Base-by-base conservation (phyloP, 2,888 invertebrate species). In the Pollenia angustigena region DNA sequence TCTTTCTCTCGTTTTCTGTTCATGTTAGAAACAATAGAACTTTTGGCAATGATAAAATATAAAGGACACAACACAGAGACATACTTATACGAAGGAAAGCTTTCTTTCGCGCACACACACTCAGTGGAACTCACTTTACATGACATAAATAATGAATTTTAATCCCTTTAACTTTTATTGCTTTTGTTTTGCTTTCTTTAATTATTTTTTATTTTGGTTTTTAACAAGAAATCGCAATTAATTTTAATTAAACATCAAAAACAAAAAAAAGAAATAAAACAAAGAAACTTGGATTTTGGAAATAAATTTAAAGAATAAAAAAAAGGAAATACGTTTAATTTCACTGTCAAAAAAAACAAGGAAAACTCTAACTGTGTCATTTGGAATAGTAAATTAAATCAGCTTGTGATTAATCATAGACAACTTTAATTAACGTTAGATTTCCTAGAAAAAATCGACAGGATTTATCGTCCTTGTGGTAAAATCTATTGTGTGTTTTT, bases 111-210 rank as follows among this genome's bases (percentile, higher is more conserved):
- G 7, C 23, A 11, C 42, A n/a, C 11, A 56, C 14, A n/a, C 11
- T 12, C 4, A 56, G 18, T 10, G 9, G 4, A 6, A 54, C 4
- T 2, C 16, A 18, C 12, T 23, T 10, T 23, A 23, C 11, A 11
- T 56, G 56, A 56, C 56, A 56, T 56, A 56, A 56, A 56, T 56
- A 56, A 23, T 56, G 18, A 56, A 56, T 56, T 23, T 56, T 4
- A 56, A 23, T 56, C 10, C 23, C 0, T 56, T 23, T 1, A 56
- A 23, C 56, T 56, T 56, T 1, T 11, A 8, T 56, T 56, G 10
- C 52, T 52, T 52, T 52, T 52, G 16, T 52, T 2, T 16, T 9
- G 8, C 16, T 52, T n/a, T 16, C 52, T 52, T n/a, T 52, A 16
- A 52, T 52, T 18, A 14, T 0, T 52, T 16, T 52, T 52, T 52